Evolutionary conservation across 1,140 invertebrate genomes (phyloP), one percentile per base, ranked within the genome.

Genomic region (Mizuhopecten yessoensis): DNA sequence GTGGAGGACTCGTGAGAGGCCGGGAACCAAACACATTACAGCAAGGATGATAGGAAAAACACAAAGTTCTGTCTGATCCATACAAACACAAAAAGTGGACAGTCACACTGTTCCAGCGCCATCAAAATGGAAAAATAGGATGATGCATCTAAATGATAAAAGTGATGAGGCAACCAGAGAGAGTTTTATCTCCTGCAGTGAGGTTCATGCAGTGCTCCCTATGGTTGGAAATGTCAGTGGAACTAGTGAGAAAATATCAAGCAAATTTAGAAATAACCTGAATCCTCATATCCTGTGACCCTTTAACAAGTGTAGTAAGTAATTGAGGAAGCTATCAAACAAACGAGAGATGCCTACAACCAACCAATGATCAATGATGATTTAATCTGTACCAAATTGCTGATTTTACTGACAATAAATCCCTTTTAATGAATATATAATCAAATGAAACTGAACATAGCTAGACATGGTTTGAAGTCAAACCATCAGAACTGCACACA

Each of bases 1-100:
- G 57, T 75, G n/a, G n/a, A 75, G 57, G 57, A 75, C 57, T n/a
- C n/a, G n/a, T 75, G 57, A 75, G 57, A 75, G 57, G 23, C 57
- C 57, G 29, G 57, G 57, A n/a, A 75, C n/a, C 57, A n/a, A 75
- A 75, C 57, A 75, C 57, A 75, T 75, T 29, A 75, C 23, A 29
- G 20, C 11, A 20, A 23, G 23, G 23, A 15, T 20, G 57, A 75
- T 13, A 75, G 57, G n/a, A 29, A n/a, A 75, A 29, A n/a, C 23
- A 75, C 57, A 2, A n/a, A 75, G 57, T 75, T 29, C 57, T 75
- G 17, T n/a, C 57, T 0, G 23, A 75, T 29, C 57, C 29, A 75
- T n/a, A 75, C 17, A 29, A 75, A 75, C 57, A 75, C 57, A 75
- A 75, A 75, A 75, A 75, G 57, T 75, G 57, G 57, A 75, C 57